phyloP scores from a whole-genome alignment of 2,797 vertebrate species.

The Botia kubotai region DNA sequence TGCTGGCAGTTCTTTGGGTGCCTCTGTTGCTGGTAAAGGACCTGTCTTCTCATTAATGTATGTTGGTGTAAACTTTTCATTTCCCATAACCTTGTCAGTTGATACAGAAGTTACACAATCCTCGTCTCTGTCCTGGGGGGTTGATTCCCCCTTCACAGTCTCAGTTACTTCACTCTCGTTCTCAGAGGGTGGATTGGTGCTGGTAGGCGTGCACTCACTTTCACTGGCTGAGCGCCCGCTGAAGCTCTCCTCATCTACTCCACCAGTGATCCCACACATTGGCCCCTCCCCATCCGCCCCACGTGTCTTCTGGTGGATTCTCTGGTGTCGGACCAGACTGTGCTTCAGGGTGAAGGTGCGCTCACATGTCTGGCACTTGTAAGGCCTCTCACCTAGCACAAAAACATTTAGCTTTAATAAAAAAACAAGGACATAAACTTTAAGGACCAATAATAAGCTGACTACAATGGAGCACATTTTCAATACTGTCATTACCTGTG shows the following conservation, averaged over 20 bases:
- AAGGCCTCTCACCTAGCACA: constrained; percentile 89
- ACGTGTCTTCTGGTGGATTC: constrained; percentile 89
- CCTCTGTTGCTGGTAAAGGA: constrained; percentile 21
- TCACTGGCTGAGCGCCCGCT: constrained; percentile 72
- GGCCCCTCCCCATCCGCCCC: constrained; percentile 74
- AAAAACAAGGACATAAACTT: no score
- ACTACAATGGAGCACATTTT: not conserved
- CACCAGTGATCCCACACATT: constrained; percentile 72
- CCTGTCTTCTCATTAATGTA: not conserved
- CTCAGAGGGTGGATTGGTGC: constrained; percentile 77
- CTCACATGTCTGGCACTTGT: constrained; percentile 95
- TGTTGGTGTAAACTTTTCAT: constrained; percentile 1
- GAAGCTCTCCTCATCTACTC: constrained; percentile 77
- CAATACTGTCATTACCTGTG: constrained; percentile 81
- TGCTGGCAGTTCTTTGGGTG: constrained; percentile 41
- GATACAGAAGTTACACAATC: not conserved
- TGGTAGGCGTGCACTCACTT: constrained; percentile 72
- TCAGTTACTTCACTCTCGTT: constrained; percentile 64
- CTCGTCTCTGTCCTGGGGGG: not conserved
- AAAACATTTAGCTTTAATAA: not conserved
- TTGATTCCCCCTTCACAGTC: not conserved
- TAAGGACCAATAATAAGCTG: not conserved
- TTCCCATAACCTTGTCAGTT: not conserved
- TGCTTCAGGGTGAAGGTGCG: constrained; percentile 97
- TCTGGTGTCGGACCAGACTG: constrained; percentile 95